Conservation (phyloP, 2,888 invertebrate genomes). For the Pachliopta kotzebuea region DNA sequence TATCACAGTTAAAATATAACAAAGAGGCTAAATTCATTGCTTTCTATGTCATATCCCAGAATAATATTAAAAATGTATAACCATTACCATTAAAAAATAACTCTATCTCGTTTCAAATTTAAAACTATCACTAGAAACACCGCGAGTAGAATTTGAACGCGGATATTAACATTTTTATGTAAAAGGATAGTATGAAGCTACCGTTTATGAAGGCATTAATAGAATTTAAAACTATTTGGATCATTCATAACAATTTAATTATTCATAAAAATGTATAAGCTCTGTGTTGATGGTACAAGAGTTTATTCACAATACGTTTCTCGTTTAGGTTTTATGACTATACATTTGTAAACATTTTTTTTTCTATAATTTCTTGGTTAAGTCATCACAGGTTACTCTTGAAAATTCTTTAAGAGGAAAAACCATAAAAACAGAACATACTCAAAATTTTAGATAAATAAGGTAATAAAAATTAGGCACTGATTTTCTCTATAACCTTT, state of each 20-base stretch:
- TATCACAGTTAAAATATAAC: no score
- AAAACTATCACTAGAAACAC: background rate
- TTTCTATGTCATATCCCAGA: no score
- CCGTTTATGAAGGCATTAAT: background rate
- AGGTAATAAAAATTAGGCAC: no score
- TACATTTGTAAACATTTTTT: constrained; percentile 8
- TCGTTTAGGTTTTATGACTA: background rate
- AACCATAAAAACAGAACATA: no score
- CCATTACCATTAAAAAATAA: background rate
- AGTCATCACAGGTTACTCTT: no score
- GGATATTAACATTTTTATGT: constrained; percentile 1
- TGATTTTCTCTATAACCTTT: no score
- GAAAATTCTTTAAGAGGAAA: no score
- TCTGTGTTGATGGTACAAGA: background rate
- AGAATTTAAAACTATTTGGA: background rate
- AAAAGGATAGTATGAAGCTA: background rate
- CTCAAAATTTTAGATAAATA: no score
- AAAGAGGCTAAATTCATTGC: no score
- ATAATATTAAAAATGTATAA: no score
- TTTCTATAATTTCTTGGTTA: no score
- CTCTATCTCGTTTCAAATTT: background rate
- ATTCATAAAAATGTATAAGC: constrained; percentile 1
- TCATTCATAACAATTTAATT: background rate
- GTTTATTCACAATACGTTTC: background rate
- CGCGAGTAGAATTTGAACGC: background rate